phyloP scores from a whole-genome alignment of 2,797 vertebrate species.

The Pangasius larnaudii region DNA sequence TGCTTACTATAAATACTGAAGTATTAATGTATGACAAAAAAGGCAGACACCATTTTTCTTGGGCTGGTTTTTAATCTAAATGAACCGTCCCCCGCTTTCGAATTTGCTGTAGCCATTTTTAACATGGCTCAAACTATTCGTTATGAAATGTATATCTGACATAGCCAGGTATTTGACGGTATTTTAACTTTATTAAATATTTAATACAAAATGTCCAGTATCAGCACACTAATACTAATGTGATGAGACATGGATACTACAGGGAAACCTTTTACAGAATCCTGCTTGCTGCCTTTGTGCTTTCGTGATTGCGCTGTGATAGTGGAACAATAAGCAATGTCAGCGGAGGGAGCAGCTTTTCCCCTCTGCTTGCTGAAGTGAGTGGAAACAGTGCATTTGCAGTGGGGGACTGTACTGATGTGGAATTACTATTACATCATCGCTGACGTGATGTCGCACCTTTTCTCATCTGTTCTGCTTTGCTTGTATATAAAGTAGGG shows the following conservation, averaged over 20 bases:
- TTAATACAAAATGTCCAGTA: constrained; percentile 23
- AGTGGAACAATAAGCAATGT: constrained; percentile 62
- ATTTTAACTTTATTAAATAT: constrained; percentile 19
- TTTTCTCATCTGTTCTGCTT: constrained; percentile 40
- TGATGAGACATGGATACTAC: constrained; percentile 13
- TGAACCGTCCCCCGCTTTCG: constrained; percentile 54
- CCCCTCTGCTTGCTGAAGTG: constrained; percentile 45
- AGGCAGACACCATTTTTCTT: constrained; percentile 54
- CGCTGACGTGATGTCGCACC: constrained; percentile 52
- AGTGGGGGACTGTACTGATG: constrained; percentile 30
- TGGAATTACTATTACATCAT: constrained; percentile 54
- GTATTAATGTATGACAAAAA: constrained; percentile 66
- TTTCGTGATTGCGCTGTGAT: constrained; percentile 60
- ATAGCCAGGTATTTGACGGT: not conserved
- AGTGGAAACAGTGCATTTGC: constrained; percentile 47
- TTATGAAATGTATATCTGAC: constrained; percentile 25
- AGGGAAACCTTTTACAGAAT: constrained; percentile 33
- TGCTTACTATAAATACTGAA: constrained; percentile 69
- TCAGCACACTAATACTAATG: constrained; percentile 28
- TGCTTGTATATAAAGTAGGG: constrained; percentile 22
- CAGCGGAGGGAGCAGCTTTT: constrained; percentile 57
- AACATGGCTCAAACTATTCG: constrained; percentile 37
- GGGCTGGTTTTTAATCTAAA: constrained; percentile 50
- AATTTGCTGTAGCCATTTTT: constrained; percentile 28
- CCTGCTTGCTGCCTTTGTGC: constrained; percentile 59